These are phyloP conservation scores for Ammodytes marinus DNA, from an alignment of 2,113 vertebrate species.

Conservation along the genomic window DNA sequence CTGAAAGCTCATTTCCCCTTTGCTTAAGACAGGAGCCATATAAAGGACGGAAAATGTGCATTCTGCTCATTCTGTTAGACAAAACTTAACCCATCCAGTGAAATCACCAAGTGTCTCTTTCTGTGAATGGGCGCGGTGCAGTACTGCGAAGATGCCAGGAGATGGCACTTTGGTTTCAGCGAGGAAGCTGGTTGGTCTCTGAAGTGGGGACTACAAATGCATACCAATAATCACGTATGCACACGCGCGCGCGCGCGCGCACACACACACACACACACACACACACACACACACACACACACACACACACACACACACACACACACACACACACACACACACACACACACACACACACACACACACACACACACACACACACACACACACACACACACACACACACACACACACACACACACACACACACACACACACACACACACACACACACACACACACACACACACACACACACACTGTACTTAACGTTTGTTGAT, in stretches of 20 bases:
- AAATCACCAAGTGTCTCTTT: conserved; percentile 69
- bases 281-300: conserved; percentile 7
- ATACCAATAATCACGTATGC: conserved; percentile 58
- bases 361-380: conserved; percentile 32
- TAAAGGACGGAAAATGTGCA: conserved; percentile 65
- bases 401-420: conserved; percentile 14
- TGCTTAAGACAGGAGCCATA: conserved; percentile 53
- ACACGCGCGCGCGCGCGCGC: conserved; percentile 26
- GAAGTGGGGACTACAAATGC: conserved; percentile 55
- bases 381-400: conserved; percentile 29
- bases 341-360: conserved; percentile 52
- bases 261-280: conserved; percentile 18
- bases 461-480: conserved; percentile 13
- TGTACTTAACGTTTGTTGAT: conserved; percentile 39
- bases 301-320: conserved; percentile 9
- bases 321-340: conserved; percentile 13
- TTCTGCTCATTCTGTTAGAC: conserved; percentile 66
- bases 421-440: conserved; percentile 5
- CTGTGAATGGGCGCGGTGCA: conserved; percentile 52
- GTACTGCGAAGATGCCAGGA: conserved; percentile 71
- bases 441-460: conserved; percentile 3
- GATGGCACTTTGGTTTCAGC: conserved; percentile 87
- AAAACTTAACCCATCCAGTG: conserved; percentile 47
- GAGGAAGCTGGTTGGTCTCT: conserved; percentile 27
- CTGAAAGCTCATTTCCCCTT: conserved; percentile 70